Conservation (phyloP, 2,797 vertebrate genomes). For the Erpetoichthys calabaricus region DNA sequence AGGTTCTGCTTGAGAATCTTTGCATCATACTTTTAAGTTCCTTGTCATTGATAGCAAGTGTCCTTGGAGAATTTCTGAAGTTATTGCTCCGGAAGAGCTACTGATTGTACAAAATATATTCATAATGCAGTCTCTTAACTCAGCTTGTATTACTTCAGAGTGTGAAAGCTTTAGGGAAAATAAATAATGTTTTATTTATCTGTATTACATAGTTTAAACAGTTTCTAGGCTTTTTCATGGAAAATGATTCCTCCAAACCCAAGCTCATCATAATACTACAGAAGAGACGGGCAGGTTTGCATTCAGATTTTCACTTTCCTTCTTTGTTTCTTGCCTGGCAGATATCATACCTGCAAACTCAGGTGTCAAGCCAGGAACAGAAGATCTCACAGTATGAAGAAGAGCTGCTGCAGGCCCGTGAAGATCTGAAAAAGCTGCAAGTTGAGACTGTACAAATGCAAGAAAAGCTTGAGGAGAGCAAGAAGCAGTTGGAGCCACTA, state of each 20-base stretch:
- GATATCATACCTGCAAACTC: constrained; percentile 76
- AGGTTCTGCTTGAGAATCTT: no score
- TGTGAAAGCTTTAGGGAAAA: no score
- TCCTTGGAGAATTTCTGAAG: no score
- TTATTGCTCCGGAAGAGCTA: no score
- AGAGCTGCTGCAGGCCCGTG: constrained; percentile 73
- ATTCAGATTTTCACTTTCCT: not conserved
- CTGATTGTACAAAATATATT: no score
- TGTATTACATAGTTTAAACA: not conserved
- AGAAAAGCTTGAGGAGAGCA: constrained; percentile 73
- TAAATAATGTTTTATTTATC: no score
- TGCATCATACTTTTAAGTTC: no score
- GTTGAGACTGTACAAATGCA: constrained; percentile 76
- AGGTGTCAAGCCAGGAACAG: constrained; percentile 80
- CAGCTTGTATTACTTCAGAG: no score
- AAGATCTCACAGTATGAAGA: constrained; percentile 79
- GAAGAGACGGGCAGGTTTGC: not conserved
- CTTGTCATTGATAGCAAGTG: no score
- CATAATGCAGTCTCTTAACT: no score
- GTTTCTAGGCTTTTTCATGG: not conserved
- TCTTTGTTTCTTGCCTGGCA: constrained; percentile 22
- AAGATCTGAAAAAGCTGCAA: constrained; percentile 76
- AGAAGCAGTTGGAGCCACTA: constrained; percentile 74
- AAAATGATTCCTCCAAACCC: not conserved
- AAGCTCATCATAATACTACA: not conserved